These are phyloP conservation scores for Tenualosa ilisha DNA, from an alignment of 2,797 vertebrate species.

Conservation along the genomic window DNA sequence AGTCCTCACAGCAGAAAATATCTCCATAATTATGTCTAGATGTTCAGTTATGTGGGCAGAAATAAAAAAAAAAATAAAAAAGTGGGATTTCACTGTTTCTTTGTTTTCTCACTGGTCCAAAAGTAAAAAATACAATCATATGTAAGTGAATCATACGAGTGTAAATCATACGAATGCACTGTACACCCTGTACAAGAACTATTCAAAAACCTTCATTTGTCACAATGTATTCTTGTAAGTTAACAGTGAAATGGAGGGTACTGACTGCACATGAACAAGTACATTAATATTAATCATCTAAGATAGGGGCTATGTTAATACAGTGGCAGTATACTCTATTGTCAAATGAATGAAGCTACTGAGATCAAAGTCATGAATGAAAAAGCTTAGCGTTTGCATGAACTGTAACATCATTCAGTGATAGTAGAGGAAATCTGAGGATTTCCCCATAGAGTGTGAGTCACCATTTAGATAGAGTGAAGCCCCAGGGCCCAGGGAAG, in stretches of 20 bases:
- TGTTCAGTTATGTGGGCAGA: neutral
- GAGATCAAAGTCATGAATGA: neutral
- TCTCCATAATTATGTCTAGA: neutral
- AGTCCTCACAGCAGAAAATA: neutral
- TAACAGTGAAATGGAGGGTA: too few relatives aligned
- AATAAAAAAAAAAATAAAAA: too few relatives aligned
- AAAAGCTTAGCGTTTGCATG: neutral
- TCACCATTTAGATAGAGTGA: constrained; percentile 4
- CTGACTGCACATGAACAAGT: neutral
- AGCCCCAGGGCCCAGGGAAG: neutral
- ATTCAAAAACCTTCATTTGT: neutral
- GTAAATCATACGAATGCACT: too few relatives aligned
- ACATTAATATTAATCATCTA: neutral
- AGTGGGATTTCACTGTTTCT: neutral
- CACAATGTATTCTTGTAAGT: neutral
- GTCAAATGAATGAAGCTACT: neutral
- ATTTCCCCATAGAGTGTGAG: neutral
- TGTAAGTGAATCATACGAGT: too few relatives aligned
- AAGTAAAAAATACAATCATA: neutral
- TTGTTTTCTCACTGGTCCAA: neutral
- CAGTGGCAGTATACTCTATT: neutral
- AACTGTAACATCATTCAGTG: neutral
- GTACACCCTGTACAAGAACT: neutral
- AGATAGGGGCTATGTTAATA: neutral
- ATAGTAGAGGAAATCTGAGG: neutral